A percentile compares a stretch with the other conserved stretches of the same genome.
phyloP scores from a whole-genome alignment of 2,888 invertebrate genomes.

The Meteorus colon region DNA sequence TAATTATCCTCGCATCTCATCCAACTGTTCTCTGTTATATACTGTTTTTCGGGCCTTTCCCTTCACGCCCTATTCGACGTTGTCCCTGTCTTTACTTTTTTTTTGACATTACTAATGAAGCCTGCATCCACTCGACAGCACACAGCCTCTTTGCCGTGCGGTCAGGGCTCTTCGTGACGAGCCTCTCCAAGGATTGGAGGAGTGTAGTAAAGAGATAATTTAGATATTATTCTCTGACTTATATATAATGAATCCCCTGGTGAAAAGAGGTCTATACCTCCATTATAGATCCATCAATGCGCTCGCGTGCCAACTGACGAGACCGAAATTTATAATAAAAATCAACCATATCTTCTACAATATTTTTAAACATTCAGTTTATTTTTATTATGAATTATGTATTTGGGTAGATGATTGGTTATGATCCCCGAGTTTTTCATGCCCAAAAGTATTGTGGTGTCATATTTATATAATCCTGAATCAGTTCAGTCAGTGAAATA shows the following conservation, averaged over 20 bases:
- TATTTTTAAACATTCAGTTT: background rate
- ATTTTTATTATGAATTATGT: background rate
- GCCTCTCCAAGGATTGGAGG: conserved; percentile 30
- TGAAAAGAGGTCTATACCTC: conserved; percentile 50
- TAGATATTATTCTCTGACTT: conserved; percentile 67
- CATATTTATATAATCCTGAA: no score
- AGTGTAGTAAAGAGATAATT: conserved; percentile 59
- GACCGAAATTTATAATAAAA: conserved; percentile 51
- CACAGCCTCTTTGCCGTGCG: background rate
- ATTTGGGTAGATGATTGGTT: no score
- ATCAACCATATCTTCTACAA: conserved; percentile 31
- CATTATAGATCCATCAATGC: conserved; percentile 50
- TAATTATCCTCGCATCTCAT: conserved; percentile 67
- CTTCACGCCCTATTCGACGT: conserved; percentile 29
- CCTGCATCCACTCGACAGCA: conserved; percentile 6
- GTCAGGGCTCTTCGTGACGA: conserved; percentile 4
- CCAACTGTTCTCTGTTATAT: conserved; percentile 60
- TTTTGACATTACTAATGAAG: conserved; percentile 28
- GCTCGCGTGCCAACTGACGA: conserved; percentile 70
- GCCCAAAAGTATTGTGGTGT: no score
- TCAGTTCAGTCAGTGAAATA: no score
- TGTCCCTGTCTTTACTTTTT: conserved; percentile 31
- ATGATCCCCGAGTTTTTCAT: no score
- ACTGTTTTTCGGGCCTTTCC: conserved; percentile 37
- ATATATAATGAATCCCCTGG: conserved; percentile 34